phyloP scores from a whole-genome alignment of 2,113 vertebrate species.

The Lepisosteus oculatus region DNA sequence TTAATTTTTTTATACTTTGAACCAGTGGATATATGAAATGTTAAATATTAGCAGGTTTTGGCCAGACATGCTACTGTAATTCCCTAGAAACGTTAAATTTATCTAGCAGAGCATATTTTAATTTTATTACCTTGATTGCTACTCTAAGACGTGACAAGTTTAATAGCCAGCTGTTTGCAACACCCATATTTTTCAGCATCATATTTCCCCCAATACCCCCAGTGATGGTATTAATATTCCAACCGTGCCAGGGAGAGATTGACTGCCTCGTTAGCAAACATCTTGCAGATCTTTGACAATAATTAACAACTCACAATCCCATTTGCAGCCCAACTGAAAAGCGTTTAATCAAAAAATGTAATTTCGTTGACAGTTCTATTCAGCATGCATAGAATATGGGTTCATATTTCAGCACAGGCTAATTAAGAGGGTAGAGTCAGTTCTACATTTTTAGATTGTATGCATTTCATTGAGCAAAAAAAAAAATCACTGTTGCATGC shows the following conservation, averaged over 20 bases:
- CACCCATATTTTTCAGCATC: not conserved
- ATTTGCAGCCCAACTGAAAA: conserved; percentile 77
- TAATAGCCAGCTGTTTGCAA: conserved; percentile 7
- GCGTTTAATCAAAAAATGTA: conserved; percentile 77
- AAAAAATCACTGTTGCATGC: conserved; percentile 65
- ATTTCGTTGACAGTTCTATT: conserved; percentile 70
- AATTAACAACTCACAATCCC: conserved; percentile 76
- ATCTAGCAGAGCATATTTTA: not conserved
- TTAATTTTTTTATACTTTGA: not conserved
- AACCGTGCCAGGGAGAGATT: conserved; percentile 61
- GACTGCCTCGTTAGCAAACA: conserved; percentile 75
- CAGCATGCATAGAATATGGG: conserved; percentile 70
- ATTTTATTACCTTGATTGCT: conserved; percentile 2
- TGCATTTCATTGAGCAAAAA: conserved; percentile 66
- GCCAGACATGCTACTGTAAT: not conserved
- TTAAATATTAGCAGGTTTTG: not conserved
- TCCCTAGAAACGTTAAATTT: not conserved
- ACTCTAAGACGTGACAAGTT: not conserved
- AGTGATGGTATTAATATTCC: conserved; percentile 56
- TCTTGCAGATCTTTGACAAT: conserved; percentile 71
- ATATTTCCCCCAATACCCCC: conserved; percentile 7
- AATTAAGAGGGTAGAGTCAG: conserved; percentile 78
- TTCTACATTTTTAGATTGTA: conserved; percentile 70
- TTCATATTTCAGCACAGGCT: conserved; percentile 77
- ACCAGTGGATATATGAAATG: not conserved